Evolutionary conservation across 2,888 invertebrate genomes (phyloP).

Genomic region (Pyralis farinalis): DNA sequence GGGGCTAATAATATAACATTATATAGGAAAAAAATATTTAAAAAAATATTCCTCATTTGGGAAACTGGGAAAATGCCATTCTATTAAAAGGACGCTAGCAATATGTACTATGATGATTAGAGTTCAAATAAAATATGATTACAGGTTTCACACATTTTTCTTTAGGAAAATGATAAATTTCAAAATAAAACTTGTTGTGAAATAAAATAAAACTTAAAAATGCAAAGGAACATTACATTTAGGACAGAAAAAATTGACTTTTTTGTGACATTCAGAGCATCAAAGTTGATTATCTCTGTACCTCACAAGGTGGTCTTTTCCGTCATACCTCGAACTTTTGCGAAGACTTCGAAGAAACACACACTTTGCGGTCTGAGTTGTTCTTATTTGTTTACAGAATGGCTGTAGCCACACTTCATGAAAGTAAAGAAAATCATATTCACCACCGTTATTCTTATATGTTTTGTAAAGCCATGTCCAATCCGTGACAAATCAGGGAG

Average conservation of each 20-base stretch:
- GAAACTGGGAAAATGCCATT: too few relatives aligned
- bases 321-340: background rate
- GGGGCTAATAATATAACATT: too few relatives aligned
- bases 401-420: background rate
- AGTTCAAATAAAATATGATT: too few relatives aligned
- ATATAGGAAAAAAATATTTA: too few relatives aligned
- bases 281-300: background rate
- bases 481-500: background rate
- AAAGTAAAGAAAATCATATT: conserved; percentile 1
- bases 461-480: background rate
- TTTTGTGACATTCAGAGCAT: background rate
- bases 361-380: background rate
- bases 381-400: background rate
- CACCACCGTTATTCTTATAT: background rate
- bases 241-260: background rate
- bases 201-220: too few relatives aligned
- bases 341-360: background rate
- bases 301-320: background rate
- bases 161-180: too few relatives aligned
- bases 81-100: too few relatives aligned
- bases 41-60: too few relatives aligned
- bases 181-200: too few relatives aligned
- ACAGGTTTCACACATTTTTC: too few relatives aligned
- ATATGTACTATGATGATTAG: too few relatives aligned
- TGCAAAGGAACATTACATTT: conserved; percentile 1